A percentile compares a stretch with the other conserved stretches of the same genome.
phyloP scores from a whole-genome alignment of 1,140 invertebrate species.

The Palaemon carinicauda region DNA sequence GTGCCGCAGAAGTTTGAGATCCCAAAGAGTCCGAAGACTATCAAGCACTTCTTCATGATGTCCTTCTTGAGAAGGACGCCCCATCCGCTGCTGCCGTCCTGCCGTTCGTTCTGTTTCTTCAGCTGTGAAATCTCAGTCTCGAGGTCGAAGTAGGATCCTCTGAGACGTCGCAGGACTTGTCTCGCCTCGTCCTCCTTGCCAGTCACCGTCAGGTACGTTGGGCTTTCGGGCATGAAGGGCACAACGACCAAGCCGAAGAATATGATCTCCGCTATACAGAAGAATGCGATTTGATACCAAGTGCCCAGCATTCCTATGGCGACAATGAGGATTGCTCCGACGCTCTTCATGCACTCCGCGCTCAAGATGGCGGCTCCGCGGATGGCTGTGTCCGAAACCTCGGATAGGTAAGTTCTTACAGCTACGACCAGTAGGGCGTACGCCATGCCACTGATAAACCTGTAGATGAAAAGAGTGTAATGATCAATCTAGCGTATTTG shows the following conservation, averaged over 20 bases:
- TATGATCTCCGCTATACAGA: neutral
- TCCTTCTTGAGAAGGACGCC: neutral
- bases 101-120: neutral
- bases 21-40: neutral
- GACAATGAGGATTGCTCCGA: neutral
- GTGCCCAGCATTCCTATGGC: neutral
- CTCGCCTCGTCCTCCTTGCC: neutral
- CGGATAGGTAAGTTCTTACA: neutral
- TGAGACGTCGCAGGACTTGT: neutral
- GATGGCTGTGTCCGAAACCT: slow-evolving; percentile 15
- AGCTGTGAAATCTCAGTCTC: neutral
- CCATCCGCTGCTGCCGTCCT: neutral
- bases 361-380: neutral
- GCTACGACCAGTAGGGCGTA: neutral
- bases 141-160: neutral
- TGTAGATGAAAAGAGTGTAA: neutral
- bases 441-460: neutral
- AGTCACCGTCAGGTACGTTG: neutral
- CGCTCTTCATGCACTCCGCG: neutral
- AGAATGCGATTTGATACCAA: slow-evolving; percentile 4
- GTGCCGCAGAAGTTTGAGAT: neutral
- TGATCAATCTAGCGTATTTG: too few relatives aligned
- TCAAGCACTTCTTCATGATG: neutral
- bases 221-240: slow-evolving; percentile 1
- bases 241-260: neutral